These are phyloP conservation scores for Baronia brevicornis DNA, from an alignment of 2,888 invertebrate genomes.

Conservation along the genomic window DNA sequence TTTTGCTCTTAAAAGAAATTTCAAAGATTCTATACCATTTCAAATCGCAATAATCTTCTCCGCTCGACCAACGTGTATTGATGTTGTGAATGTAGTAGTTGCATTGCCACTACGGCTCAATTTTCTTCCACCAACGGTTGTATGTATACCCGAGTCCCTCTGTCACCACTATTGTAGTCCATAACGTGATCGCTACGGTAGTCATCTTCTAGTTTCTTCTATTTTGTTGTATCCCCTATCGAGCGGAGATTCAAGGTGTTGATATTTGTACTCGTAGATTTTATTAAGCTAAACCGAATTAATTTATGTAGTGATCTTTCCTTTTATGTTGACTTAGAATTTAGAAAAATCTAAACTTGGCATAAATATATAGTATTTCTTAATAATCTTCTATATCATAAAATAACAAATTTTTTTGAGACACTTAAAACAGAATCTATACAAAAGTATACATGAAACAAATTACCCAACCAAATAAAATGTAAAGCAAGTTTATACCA, in stretches of 20 bases:
- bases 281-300: slow-evolving; percentile 46
- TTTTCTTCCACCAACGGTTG: slow-evolving; percentile 58
- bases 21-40: slow-evolving; percentile 58
- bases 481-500: too few relatives aligned
- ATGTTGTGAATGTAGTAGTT: slow-evolving; percentile 74
- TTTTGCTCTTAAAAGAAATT: too few relatives aligned
- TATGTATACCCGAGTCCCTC: slow-evolving; percentile 59
- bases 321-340: too few relatives aligned
- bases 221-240: slow-evolving; percentile 55
- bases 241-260: slow-evolving; percentile 66
- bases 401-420: too few relatives aligned
- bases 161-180: slow-evolving; percentile 66
- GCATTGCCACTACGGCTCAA: slow-evolving; percentile 65
- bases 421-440: too few relatives aligned
- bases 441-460: too few relatives aligned
- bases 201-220: slow-evolving; percentile 72
- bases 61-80: slow-evolving; percentile 62
- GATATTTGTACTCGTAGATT: slow-evolving; percentile 54
- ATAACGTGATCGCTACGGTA: slow-evolving; percentile 59
- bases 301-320: neutral
- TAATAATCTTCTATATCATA: too few relatives aligned
- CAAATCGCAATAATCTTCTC: slow-evolving; percentile 61
- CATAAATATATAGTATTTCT: too few relatives aligned
- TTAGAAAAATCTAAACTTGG: too few relatives aligned
- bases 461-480: too few relatives aligned